Conservation (phyloP, 2,113 vertebrate species). For the Paedocypris sp. region DNA sequence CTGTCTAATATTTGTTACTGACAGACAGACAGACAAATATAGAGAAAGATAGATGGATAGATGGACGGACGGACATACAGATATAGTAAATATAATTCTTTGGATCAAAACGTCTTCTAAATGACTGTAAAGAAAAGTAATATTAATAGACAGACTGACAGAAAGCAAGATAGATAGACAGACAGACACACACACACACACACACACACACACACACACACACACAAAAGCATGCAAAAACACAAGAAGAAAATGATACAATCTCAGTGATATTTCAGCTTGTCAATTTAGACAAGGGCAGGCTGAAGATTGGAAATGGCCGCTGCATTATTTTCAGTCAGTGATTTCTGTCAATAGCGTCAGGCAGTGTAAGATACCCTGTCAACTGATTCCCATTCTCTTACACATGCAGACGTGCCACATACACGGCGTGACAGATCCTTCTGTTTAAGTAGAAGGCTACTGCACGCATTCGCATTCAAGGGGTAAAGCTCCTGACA, state of each 20-base stretch:
- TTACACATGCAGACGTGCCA: not conserved
- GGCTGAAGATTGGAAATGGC: conserved; percentile 2
- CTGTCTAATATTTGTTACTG: no score
- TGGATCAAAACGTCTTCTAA: no score
- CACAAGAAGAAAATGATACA: no score
- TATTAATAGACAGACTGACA: no score
- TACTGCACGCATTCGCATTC: conserved; percentile 16
- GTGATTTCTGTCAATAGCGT: conserved; percentile 17
- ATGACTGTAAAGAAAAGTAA: no score
- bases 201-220: not conserved
- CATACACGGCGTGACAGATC: conserved; percentile 1
- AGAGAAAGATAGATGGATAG: no score
- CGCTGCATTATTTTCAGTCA: conserved; percentile 11
- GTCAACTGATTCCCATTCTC: not conserved
- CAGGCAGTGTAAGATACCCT: conserved; percentile 9
- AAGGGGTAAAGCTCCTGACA: conserved; percentile 6
- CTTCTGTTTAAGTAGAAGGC: conserved; percentile 12
- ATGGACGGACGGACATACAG: no score
- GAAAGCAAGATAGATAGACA: no score
- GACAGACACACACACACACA: not conserved
- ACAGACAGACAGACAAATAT: no score
- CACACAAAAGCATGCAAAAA: no score
- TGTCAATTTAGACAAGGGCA: conserved; percentile 23
- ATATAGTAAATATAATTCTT: no score
- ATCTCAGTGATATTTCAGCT: conserved; percentile 5